Evolutionary conservation across 1,140 invertebrate genomes (phyloP).

Genomic region (Microplitis demolitor): DNA sequence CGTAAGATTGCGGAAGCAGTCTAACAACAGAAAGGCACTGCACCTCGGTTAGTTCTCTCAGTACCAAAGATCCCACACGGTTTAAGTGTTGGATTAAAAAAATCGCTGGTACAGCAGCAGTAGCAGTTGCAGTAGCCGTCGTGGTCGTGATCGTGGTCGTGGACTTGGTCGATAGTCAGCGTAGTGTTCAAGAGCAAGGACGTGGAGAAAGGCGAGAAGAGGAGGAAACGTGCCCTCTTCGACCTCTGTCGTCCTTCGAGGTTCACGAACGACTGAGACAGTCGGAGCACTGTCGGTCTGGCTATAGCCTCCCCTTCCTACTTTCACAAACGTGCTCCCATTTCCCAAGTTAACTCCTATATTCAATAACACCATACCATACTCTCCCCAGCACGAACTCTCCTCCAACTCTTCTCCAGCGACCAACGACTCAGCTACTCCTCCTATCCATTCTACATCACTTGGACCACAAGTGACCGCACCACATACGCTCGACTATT

Average conservation of each 20-base stretch:
- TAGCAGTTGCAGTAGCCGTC: neutral
- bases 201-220: conserved; percentile 20
- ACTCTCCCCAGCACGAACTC: neutral
- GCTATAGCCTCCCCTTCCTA: conserved; percentile 61
- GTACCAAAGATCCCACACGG: conserved; percentile 22
- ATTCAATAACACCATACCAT: no score
- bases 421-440: neutral
- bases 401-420: conserved; percentile 6
- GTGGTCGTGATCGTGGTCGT: no score
- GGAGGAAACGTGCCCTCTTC: conserved; percentile 52
- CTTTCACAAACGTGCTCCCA: conserved; percentile 53
- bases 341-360: conserved; percentile 41
- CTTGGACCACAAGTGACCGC: conserved; percentile 30
- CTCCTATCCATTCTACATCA: conserved; percentile 38
- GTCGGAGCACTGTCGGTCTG: conserved; percentile 49
- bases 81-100: conserved; percentile 17
- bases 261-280: conserved; percentile 60
- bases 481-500: conserved; percentile 45
- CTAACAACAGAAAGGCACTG: neutral
- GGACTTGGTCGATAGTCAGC: no score
- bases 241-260: conserved; percentile 62
- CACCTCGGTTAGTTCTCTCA: neutral
- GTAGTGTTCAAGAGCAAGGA: neutral
- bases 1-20: conserved; percentile 11
- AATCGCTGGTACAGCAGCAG: neutral